phyloP scores from a whole-genome alignment of 2,888 invertebrate genomes.

The Nomada hirtipes region DNA sequence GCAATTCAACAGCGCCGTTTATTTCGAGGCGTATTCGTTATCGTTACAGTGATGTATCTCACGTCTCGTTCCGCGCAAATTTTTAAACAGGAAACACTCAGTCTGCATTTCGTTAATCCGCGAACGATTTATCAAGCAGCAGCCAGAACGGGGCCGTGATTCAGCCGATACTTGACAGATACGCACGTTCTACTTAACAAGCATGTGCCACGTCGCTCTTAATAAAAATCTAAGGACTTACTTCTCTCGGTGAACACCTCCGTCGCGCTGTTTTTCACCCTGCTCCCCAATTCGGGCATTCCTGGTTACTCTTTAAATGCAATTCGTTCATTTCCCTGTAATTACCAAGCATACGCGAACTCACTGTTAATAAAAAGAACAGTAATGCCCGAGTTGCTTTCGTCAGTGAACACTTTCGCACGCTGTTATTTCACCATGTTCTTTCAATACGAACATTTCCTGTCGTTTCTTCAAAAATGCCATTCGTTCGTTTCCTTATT shows the following conservation, averaged over 20 bases:
- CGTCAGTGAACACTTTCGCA: not conserved
- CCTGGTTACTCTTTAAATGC: too few species aligned
- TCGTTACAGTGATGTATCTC: not conserved
- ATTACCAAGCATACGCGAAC: too few species aligned
- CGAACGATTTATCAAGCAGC: not conserved
- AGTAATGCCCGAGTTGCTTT: not conserved
- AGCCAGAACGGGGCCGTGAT: not conserved
- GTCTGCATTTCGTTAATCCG: not conserved
- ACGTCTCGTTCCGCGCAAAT: not conserved
- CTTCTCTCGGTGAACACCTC: not conserved
- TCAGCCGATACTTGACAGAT: too few species aligned
- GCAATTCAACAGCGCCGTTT: conserved; percentile 1
- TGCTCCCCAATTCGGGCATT: too few species aligned
- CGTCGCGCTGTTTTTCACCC: too few species aligned
- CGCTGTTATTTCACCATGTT: not conserved
- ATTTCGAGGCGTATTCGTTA: not conserved
- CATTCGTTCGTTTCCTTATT: not conserved
- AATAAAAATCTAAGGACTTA: not conserved
- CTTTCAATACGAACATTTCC: too few species aligned
- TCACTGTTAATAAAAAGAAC: not conserved
- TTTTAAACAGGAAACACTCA: not conserved
- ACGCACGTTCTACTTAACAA: not conserved
- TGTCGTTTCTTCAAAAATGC: too few species aligned
- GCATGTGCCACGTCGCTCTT: too few species aligned
- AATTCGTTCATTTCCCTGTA: too few species aligned